Evolutionary conservation across 2,113 vertebrate genomes (phyloP).

Genomic region (Octodon degus): DNA sequence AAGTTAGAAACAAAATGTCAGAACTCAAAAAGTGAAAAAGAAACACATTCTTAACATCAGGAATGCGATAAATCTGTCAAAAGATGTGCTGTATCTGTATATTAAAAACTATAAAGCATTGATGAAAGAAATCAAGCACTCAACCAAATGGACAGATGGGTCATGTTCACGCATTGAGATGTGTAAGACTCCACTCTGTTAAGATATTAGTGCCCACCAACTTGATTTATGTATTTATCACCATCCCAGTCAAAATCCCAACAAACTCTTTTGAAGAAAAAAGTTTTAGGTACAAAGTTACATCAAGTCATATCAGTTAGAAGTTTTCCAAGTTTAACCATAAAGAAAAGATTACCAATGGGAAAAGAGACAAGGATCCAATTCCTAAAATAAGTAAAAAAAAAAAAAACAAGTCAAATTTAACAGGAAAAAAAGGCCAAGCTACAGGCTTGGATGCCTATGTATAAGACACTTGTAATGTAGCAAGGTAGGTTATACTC

Average conservation of each 20-base stretch:
- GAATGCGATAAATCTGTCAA: slow-evolving; percentile 6
- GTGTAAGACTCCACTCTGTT: background rate
- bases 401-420: background rate
- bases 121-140: background rate
- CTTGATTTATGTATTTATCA: slow-evolving; percentile 11
- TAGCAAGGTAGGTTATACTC: background rate
- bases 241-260: background rate
- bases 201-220: background rate
- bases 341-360: slow-evolving; percentile 3
- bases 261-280: background rate
- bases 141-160: background rate
- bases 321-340: background rate
- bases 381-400: slow-evolving; percentile 1
- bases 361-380: background rate
- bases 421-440: background rate
- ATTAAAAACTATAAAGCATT: background rate
- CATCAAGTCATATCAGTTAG: background rate
- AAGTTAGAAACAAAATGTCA: slow-evolving; percentile 43
- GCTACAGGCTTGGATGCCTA: background rate
- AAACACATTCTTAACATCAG: background rate
- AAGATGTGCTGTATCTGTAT: background rate
- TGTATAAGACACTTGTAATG: background rate
- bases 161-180: background rate
- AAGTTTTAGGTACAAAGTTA: background rate
- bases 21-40: slow-evolving; percentile 21